Conservation (phyloP, 2,797 vertebrate species). For the Pangasius larnaudii region DNA sequence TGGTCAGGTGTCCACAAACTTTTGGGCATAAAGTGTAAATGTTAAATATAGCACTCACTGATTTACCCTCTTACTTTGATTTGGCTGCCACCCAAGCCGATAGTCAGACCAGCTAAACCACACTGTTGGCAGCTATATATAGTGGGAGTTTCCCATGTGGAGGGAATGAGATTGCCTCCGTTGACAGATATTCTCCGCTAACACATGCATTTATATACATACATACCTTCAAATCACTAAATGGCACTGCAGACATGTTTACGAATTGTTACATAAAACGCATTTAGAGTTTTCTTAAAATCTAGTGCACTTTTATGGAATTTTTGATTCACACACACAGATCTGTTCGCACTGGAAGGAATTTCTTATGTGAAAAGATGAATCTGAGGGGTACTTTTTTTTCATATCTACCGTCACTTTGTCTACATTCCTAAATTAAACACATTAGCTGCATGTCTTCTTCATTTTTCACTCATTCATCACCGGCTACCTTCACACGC, state of each 20-base stretch:
- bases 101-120: slow-evolving; percentile 67
- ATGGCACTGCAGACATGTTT: background rate
- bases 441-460: slow-evolving; percentile 38
- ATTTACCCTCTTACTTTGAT: slow-evolving; percentile 43
- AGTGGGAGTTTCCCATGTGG: slow-evolving; percentile 55
- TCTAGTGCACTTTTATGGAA: background rate
- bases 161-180: slow-evolving; percentile 40
- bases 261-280: slow-evolving; percentile 5
- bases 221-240: slow-evolving; percentile 15
- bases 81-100: slow-evolving; percentile 57
- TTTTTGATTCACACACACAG: background rate
- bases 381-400: slow-evolving; percentile 12
- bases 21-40: background rate
- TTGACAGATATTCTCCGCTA: slow-evolving; percentile 36
- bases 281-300: background rate
- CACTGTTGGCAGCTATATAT: slow-evolving; percentile 61
- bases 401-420: slow-evolving; percentile 16
- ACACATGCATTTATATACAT: slow-evolving; percentile 4
- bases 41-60: slow-evolving; percentile 31
- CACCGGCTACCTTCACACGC: slow-evolving; percentile 30
- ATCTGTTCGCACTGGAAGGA: background rate
- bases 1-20: background rate
- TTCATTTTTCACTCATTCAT: slow-evolving; percentile 3
- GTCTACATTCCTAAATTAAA: slow-evolving; percentile 29
- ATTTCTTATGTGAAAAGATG: slow-evolving; percentile 21